These are phyloP conservation scores for Hirundo rustica DNA, from an alignment of 2,797 vertebrate genomes.

Conservation along the genomic window DNA sequence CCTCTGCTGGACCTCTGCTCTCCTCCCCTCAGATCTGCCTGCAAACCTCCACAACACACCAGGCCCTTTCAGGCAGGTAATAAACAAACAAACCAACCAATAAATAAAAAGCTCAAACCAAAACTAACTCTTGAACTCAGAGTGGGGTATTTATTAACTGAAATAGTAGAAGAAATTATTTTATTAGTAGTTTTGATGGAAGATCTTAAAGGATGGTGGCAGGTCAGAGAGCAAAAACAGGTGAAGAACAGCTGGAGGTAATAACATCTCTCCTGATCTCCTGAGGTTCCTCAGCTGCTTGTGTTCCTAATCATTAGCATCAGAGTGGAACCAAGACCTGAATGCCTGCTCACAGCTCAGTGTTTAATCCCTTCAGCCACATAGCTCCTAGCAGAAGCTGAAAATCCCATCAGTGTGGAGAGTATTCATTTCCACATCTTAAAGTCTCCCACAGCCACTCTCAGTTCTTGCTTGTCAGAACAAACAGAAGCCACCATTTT, in stretches of 20 bases:
- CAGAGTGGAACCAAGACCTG: not conserved
- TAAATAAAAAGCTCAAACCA: not conserved
- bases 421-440: not conserved
- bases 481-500: not conserved
- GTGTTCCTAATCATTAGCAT: not conserved
- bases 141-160: not conserved
- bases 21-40: not conserved
- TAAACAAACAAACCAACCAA: not conserved
- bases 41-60: not conserved
- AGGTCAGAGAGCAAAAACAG: not conserved
- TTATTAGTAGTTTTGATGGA: not conserved
- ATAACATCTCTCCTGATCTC: not conserved
- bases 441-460: accelerated
- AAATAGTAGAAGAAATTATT: not conserved
- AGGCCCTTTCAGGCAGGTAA: not conserved
- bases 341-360: not conserved
- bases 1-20: not conserved
- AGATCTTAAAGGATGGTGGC: not conserved
- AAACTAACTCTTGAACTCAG: not conserved
- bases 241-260: not conserved
- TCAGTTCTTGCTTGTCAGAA: not conserved
- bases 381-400: accelerated
- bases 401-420: not conserved
- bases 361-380: not conserved
- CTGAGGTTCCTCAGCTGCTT: not conserved